Percentiles rank a stretch among this genome's conserved stretches.
These are phyloP conservation scores for Calcarius ornatus DNA, from an alignment of 2,113 vertebrate species.

Conservation along the genomic window DNA sequence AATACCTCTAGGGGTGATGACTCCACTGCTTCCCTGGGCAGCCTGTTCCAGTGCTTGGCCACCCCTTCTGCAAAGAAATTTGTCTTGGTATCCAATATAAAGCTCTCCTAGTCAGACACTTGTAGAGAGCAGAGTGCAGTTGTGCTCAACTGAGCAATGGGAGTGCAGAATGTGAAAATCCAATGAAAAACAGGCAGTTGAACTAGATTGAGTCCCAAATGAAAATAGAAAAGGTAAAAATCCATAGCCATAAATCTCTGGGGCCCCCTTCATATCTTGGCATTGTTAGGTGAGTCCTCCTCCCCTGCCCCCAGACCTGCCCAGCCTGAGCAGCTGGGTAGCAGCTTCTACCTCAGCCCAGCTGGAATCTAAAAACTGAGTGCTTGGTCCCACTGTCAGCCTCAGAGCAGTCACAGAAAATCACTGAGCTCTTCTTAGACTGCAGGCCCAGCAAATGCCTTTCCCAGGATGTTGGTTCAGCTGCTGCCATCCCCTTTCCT, in stretches of 20 bases:
- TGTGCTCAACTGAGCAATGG: accelerated
- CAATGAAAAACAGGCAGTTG: not conserved
- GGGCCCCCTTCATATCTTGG: not conserved
- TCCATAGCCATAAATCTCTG: not conserved
- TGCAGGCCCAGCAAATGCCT: not conserved
- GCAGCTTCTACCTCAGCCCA: not conserved
- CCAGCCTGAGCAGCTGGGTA: not conserved
- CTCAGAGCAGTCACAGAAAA: not conserved
- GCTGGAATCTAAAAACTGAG: not conserved
- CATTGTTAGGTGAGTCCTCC: accelerated
- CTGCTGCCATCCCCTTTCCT: not conserved
- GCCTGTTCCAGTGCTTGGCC: not conserved
- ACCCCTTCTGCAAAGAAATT: not conserved
- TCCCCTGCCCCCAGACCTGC: not conserved
- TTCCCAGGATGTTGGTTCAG: not conserved
- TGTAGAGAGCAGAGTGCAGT: not conserved
- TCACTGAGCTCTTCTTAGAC: not conserved
- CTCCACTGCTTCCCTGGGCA: not conserved
- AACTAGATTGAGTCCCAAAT: not conserved
- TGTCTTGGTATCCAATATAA: not conserved
- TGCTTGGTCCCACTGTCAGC: not conserved
- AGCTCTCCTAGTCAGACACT: not conserved
- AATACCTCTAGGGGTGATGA: not conserved
- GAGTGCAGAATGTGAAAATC: not conserved
- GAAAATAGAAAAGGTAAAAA: not conserved